phyloP scores from a whole-genome alignment of 2,797 vertebrate genomes.

The Acrossocheilus wenchowensis region DNA sequence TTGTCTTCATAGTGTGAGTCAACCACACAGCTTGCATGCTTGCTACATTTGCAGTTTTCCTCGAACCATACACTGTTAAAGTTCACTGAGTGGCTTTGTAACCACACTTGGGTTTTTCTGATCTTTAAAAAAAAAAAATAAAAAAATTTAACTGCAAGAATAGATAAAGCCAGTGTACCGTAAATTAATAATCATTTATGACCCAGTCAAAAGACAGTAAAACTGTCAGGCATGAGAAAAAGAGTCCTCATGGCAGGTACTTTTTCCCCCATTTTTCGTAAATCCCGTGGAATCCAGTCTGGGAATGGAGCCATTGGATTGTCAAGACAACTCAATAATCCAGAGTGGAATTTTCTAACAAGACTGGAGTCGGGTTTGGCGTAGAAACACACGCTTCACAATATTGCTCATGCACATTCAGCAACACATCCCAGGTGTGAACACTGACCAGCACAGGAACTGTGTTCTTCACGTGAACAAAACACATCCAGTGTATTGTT shows the following conservation, averaged over 20 bases:
- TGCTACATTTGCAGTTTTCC: constrained; percentile 30
- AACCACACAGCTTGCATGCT: constrained; percentile 47
- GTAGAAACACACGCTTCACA: constrained; percentile 59
- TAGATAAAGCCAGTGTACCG: constrained; percentile 21
- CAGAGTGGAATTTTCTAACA: constrained; percentile 77
- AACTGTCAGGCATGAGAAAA: constrained; percentile 66
- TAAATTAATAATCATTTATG: constrained; percentile 57
- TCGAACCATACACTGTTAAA: constrained; percentile 25
- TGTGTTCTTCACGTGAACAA: constrained; percentile 49
- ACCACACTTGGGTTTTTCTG: constrained; percentile 41
- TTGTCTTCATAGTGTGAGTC: constrained; percentile 22
- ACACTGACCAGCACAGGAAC: constrained; percentile 58
- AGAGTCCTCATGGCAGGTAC: constrained; percentile 72
- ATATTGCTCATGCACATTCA: constrained; percentile 52
- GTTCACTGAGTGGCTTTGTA: constrained; percentile 46
- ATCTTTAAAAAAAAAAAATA: constrained; percentile 1
- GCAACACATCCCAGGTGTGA: constrained; percentile 59
- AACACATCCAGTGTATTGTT: constrained; percentile 74
- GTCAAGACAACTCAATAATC: constrained; percentile 77
- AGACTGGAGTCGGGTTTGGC: constrained; percentile 71
- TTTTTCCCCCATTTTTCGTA: constrained; percentile 56
- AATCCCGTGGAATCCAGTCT: constrained; percentile 73
- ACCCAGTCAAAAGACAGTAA: constrained; percentile 60
- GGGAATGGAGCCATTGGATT: constrained; percentile 75
- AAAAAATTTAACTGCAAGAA: constrained; percentile 33